Evolutionary conservation across 2,113 vertebrate species (phyloP).

Genomic region (Mastomys natalensis): DNA sequence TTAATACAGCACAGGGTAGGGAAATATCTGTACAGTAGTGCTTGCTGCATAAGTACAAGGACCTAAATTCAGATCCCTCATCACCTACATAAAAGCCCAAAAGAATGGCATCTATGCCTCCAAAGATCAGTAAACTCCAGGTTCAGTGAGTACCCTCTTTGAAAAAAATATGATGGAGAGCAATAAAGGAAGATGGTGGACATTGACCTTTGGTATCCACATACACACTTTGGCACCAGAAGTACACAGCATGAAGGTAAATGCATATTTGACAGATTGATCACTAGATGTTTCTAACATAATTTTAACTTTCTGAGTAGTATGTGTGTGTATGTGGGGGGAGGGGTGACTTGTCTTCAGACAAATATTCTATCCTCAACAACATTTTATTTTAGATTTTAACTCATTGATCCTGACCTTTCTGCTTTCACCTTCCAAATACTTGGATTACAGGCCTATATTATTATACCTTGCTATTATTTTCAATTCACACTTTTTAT

Average conservation of each 20-base stretch:
- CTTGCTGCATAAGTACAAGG: neutral
- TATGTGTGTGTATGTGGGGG: neutral
- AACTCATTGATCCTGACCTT: neutral
- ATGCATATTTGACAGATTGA: neutral
- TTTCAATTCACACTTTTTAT: neutral
- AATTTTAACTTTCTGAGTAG: neutral
- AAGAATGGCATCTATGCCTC: neutral
- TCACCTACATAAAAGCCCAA: neutral
- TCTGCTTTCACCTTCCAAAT: neutral
- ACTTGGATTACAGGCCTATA: neutral
- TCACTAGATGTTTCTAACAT: neutral
- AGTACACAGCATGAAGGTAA: neutral
- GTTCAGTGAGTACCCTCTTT: neutral
- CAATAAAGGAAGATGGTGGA: neutral
- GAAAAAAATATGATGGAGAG: neutral
- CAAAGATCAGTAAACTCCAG: neutral
- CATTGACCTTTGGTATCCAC: neutral
- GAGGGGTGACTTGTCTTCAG: neutral
- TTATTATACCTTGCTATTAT: neutral
- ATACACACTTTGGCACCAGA: neutral
- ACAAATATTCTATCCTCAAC: neutral
- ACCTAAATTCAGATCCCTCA: neutral
- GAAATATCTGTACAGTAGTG: neutral
- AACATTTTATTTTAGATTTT: neutral
- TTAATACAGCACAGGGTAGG: neutral